phyloP scores from a whole-genome alignment of 2,797 vertebrate species.

The Lycodopsis pacificus region DNA sequence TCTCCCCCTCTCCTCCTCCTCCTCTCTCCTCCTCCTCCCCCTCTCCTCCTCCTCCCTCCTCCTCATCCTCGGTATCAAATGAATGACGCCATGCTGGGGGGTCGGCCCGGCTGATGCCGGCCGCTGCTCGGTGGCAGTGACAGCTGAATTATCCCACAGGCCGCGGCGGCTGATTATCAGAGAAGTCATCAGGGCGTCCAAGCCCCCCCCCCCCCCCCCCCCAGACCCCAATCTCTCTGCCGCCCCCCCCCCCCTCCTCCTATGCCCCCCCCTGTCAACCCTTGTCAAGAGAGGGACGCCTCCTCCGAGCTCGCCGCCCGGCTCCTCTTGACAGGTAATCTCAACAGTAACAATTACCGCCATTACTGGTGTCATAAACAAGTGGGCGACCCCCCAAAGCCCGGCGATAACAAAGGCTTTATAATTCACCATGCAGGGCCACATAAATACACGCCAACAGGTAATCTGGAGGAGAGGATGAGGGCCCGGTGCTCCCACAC shows the following conservation, averaged over 20 bases:
- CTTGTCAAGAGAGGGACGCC: slow-evolving; percentile 97
- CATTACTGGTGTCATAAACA: slow-evolving; percentile 99
- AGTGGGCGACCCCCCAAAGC: slow-evolving; percentile 88
- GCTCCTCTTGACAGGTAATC: slow-evolving; percentile 99
- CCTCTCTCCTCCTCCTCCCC: slow-evolving; percentile 30
- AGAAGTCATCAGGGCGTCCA: slow-evolving; percentile 91
- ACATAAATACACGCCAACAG: slow-evolving; percentile 95
- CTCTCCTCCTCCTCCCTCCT: slow-evolving; percentile 57
- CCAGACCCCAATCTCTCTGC: slow-evolving; percentile 37
- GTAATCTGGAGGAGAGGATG: slow-evolving; percentile 86
- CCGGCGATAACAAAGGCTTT: slow-evolving; percentile 95
- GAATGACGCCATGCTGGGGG: slow-evolving; percentile 92
- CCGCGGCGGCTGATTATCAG: slow-evolving; percentile 97
- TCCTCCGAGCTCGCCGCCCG: slow-evolving; percentile 83
- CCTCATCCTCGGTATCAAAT: slow-evolving; percentile 85
- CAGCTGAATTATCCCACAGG: slow-evolving; percentile 99
- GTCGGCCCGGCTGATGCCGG: slow-evolving; percentile 86
- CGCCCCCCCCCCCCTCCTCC: slow-evolving; percentile 81
- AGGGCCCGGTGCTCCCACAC: slow-evolving; percentile 5
- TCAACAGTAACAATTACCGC: slow-evolving; percentile 99
- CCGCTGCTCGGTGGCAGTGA: slow-evolving; percentile 94
- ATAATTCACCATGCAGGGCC: slow-evolving; percentile 90
- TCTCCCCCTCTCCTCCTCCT: slow-evolving; percentile 65
- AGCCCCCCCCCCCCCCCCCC: slow-evolving; percentile 23
- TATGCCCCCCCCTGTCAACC: slow-evolving; percentile 92